Evolutionary conservation across 2,113 vertebrate species (phyloP).

Genomic region (Daboia siamensis): DNA sequence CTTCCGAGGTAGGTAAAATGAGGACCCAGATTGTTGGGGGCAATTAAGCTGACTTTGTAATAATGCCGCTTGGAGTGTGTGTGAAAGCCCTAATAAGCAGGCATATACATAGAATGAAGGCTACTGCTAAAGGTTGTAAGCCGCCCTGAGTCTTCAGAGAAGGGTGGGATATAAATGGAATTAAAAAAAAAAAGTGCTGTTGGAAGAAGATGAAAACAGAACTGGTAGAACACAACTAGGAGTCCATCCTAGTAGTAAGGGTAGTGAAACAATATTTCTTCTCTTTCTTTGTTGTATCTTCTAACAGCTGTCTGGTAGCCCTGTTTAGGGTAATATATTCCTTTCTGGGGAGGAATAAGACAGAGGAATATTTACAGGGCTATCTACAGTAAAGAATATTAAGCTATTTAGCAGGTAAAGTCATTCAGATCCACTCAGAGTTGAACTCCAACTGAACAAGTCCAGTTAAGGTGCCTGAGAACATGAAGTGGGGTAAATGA

Average conservation of each 20-base stretch:
- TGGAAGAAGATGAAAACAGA: neutral
- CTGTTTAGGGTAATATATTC: neutral
- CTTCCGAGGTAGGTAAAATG: too few relatives aligned
- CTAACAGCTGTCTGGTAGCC: neutral
- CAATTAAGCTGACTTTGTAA: too few relatives aligned
- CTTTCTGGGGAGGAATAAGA: neutral
- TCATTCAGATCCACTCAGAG: neutral
- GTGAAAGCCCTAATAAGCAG: too few relatives aligned
- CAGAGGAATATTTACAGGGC: neutral
- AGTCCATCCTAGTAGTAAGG: neutral
- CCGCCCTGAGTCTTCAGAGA: too few relatives aligned
- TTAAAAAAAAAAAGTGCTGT: too few relatives aligned
- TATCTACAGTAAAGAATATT: neutral
- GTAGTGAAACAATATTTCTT: neutral
- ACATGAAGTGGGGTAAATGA: neutral
- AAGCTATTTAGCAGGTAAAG: neutral
- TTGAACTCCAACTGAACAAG: neutral
- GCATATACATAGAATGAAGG: too few relatives aligned
- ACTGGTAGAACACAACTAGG: neutral
- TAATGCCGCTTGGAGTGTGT: too few relatives aligned
- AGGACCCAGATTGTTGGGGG: too few relatives aligned
- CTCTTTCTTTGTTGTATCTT: neutral
- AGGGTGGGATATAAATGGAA: too few relatives aligned
- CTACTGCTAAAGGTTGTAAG: too few relatives aligned
- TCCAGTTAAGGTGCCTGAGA: neutral